phyloP scores from a whole-genome alignment of 2,113 vertebrate genomes.

The Cervus canadensis region DNA sequence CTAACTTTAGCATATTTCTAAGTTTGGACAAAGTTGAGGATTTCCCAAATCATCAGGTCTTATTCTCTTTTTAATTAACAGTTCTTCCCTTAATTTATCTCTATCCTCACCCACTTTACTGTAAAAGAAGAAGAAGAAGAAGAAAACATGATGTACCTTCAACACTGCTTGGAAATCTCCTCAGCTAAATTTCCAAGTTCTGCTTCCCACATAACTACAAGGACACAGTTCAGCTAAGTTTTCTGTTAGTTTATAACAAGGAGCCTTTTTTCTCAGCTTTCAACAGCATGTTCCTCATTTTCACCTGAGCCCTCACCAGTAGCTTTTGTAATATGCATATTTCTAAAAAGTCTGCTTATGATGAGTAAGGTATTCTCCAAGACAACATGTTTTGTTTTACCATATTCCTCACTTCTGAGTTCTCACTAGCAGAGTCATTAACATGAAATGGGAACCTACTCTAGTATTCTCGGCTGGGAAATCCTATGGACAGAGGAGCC shows the following conservation, averaged over 20 bases:
- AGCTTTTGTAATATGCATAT: not conserved
- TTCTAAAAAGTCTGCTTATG: not conserved
- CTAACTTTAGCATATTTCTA: not conserved
- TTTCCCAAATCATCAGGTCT: not conserved
- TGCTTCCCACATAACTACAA: not conserved
- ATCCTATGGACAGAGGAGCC: not conserved
- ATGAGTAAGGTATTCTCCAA: not conserved
- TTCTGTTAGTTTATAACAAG: not conserved
- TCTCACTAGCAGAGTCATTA: not conserved
- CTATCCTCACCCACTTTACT: not conserved
- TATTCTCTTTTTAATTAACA: not conserved
- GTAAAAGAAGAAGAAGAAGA: not conserved
- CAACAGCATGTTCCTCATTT: not conserved
- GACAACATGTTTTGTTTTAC: not conserved
- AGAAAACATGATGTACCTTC: not conserved
- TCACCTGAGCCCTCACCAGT: not conserved
- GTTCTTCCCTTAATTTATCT: not conserved
- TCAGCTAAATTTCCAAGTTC: not conserved
- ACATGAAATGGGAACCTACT: not conserved
- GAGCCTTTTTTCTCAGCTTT: not conserved
- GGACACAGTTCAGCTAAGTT: not conserved
- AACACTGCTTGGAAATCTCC: not conserved
- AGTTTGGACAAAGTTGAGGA: not conserved
- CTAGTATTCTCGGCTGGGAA: not conserved
- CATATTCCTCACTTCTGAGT: not conserved